phyloP scores from a whole-genome alignment of 2,797 vertebrate species.

The Mormyrus proboscirostris region DNA sequence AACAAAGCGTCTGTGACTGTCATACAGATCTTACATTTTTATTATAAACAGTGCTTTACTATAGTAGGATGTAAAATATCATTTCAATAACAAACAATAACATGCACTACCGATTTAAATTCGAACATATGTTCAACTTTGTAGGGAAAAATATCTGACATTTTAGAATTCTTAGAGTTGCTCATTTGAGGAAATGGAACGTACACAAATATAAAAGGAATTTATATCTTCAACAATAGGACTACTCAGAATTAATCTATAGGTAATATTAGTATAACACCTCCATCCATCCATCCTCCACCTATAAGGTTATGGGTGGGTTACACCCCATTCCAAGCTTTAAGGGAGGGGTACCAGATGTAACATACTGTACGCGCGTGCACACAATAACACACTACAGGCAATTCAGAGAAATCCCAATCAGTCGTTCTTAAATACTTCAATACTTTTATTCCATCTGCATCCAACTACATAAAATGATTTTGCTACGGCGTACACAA shows the following conservation, averaged over 20 bases:
- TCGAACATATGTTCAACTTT: not conserved
- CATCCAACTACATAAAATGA: not conserved
- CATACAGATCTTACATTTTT: not conserved
- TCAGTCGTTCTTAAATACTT: not conserved
- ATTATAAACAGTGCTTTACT: not conserved
- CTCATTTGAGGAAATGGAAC: not conserved
- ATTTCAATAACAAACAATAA: not conserved
- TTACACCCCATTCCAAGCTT: not conserved
- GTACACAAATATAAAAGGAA: not conserved
- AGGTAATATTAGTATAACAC: not conserved
- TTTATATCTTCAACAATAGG: not conserved
- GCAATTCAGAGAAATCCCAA: not conserved
- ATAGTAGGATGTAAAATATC: not conserved
- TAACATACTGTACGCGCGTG: not conserved
- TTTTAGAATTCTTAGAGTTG: not conserved
- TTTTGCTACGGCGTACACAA: not conserved
- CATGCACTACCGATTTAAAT: not conserved
- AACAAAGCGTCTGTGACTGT: not conserved
- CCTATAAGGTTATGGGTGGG: not conserved
- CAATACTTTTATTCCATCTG: not conserved
- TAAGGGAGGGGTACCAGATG: not conserved
- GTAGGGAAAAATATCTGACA: not conserved
- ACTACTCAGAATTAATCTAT: not conserved
- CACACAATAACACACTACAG: not conserved
- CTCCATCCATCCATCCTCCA: not conserved